Conservation (phyloP, 2,888 invertebrate genomes). For the Drosophila pullipes region DNA sequence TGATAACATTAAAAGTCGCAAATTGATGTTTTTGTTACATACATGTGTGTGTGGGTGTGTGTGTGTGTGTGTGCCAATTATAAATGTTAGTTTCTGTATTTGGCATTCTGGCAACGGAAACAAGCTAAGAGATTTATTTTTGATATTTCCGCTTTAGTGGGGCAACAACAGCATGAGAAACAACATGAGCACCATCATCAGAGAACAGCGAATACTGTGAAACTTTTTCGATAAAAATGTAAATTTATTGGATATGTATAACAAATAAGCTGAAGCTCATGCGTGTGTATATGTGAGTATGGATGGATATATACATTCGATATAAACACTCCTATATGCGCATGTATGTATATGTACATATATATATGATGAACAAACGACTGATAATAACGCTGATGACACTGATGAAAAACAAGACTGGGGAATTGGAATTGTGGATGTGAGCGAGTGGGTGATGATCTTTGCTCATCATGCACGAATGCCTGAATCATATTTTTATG, state of each 20-base stretch:
- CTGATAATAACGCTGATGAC: slow-evolving; percentile 69
- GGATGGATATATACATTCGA: not conserved
- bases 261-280: slow-evolving; percentile 65
- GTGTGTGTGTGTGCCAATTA: slow-evolving; percentile 47
- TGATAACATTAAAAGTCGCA: slow-evolving; percentile 79
- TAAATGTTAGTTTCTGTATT: slow-evolving; percentile 59
- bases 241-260: slow-evolving; percentile 79
- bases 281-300: not conserved
- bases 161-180: slow-evolving; percentile 40
- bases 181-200: slow-evolving; percentile 43
- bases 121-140: slow-evolving; percentile 75
- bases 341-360: too few species aligned
- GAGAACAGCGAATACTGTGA: slow-evolving; percentile 45
- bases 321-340: not conserved
- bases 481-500: slow-evolving; percentile 70
- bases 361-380: slow-evolving; percentile 46
- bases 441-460: slow-evolving; percentile 33
- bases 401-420: slow-evolving; percentile 14
- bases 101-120: slow-evolving; percentile 72
- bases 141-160: slow-evolving; percentile 74
- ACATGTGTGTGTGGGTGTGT: slow-evolving; percentile 14
- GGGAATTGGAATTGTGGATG: not conserved
- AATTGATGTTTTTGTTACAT: slow-evolving; percentile 78
- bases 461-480: slow-evolving; percentile 57
- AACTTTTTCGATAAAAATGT: slow-evolving; percentile 82